Base-by-base conservation (phyloP, 2,113 vertebrate species). In the Silurus glanis region DNA sequence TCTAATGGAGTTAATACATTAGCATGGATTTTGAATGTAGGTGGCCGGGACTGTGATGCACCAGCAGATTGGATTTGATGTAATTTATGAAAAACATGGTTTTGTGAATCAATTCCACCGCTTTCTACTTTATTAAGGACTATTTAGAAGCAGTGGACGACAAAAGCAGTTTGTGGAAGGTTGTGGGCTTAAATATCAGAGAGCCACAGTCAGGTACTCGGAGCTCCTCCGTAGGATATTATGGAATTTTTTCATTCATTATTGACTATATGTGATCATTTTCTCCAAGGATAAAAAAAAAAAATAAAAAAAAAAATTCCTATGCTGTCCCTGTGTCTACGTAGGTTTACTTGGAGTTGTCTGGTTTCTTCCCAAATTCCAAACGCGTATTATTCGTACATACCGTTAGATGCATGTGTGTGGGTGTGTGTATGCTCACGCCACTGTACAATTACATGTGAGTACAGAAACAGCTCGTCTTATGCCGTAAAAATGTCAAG, bases 1-100 rank as follows among this genome's bases (percentile, higher is more conserved):
- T 72, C 64, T 80, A 45, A 64, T 76, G 25, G 62, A 56, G 58
- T 59, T 53, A 37, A 85, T 71, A 58, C 82, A 82, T 82, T 82
- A 67, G 16, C 3, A 6, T 55, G 51, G 49, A 45, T 79, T 79
- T 37, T 55, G n/a, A 59, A 67, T 67, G 62, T 56, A 58, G 74
- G 58, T 64, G 25, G 85, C 69, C 67, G 56, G 51, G 51, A n/a
- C 25, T 56, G 59, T 55, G 59, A 79, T 66, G 19, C 75, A 9
- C 45, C 19, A 66, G 19, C 84, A 56, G 61, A 80, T 79, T 80
- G 51, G 61, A 51, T 80, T 19, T 84, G 67, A 74, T 74, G 56
- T 59, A 47, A 67, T 37, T 66, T 76, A 53, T 79, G 51, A 66
- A 85, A 37, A 79, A 85, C 61, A 23, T 78, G 74, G n/a, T 16